A percentile compares a stretch with the other conserved stretches of the same genome.
Evolutionary conservation across 2,888 invertebrate species (phyloP).

Genomic region (Heliconius sara): DNA sequence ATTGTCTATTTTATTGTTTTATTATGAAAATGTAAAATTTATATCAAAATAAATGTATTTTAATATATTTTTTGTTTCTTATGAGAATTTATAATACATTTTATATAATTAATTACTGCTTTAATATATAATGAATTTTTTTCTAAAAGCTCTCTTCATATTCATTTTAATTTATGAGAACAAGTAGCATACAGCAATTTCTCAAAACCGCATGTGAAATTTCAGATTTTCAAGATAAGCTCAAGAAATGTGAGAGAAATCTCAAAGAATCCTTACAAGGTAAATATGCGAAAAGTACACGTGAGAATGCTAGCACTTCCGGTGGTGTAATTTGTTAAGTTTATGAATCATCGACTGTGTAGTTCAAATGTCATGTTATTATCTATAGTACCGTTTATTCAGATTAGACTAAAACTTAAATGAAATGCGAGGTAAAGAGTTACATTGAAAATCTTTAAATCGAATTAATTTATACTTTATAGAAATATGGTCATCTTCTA

Average conservation of each 20-base stretch:
- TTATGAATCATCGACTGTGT: slow-evolving; percentile 24
- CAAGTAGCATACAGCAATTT: not conserved
- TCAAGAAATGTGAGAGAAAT: slow-evolving; percentile 40
- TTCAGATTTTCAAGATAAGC: slow-evolving; percentile 24
- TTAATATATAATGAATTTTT: not conserved
- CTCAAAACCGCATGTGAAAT: slow-evolving; percentile 34
- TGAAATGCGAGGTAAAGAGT: not conserved
- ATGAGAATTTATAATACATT: not conserved
- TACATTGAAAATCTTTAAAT: not conserved
- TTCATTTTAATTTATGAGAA: not conserved
- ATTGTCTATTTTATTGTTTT: slow-evolving; percentile 37
- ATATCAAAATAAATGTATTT: not conserved
- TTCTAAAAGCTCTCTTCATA: not conserved
- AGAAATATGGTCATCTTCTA: not conserved
- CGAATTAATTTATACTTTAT: too few relatives aligned
- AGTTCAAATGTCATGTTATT: not conserved
- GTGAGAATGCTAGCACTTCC: slow-evolving; percentile 65
- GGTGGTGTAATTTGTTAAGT: slow-evolving; percentile 43
- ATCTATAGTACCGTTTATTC: too few relatives aligned
- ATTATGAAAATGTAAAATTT: not conserved
- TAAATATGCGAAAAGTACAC: slow-evolving; percentile 55
- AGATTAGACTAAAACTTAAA: not conserved
- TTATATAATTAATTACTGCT: not conserved
- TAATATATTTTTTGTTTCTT: too few relatives aligned
- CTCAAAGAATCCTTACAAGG: slow-evolving; percentile 45